Conservation (phyloP, 30 jellyfish, hydroid and myxozoan species). For the Hydractinia symbiolongicarpus region DNA sequence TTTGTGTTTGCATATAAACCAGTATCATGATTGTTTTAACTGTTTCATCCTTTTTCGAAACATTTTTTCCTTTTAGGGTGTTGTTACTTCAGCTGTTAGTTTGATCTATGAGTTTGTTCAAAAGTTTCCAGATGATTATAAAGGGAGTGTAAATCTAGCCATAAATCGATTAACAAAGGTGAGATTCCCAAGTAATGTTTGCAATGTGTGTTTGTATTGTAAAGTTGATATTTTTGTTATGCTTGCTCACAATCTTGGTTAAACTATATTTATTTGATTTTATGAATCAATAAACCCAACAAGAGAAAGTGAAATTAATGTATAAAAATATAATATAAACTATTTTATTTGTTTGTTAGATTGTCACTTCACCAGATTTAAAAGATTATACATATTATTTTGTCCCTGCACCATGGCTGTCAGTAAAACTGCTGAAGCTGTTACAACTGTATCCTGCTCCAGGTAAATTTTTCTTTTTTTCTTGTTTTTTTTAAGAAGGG, state of each 20-base stretch:
- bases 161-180: conserved; percentile 77
- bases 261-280: too few species aligned
- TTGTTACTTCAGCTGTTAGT: conserved; percentile 88
- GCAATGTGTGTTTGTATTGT: background rate
- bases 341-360: conserved; percentile 29
- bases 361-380: conserved; percentile 87
- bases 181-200: background rate
- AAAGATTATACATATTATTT: conserved; percentile 92
- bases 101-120: conserved; percentile 68
- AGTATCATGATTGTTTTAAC: too few species aligned
- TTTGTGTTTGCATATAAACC: too few species aligned
- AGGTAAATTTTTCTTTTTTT: conserved; percentile 32
- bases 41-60: too few species aligned
- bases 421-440: conserved; percentile 78
- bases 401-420: conserved; percentile 98
- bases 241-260: too few species aligned
- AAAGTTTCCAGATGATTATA: conserved; percentile 80
- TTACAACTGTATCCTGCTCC: conserved; percentile 85
- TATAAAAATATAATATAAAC: background rate
- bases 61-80: conserved; percentile 49
- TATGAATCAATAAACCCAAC: too few species aligned
- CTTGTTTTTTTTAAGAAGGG: background rate
- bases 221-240: background rate
- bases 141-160: conserved; percentile 83
- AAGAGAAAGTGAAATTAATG: background rate